phyloP scores from a whole-genome alignment of 2,113 vertebrate species.

The Tragelaphus imberbis region DNA sequence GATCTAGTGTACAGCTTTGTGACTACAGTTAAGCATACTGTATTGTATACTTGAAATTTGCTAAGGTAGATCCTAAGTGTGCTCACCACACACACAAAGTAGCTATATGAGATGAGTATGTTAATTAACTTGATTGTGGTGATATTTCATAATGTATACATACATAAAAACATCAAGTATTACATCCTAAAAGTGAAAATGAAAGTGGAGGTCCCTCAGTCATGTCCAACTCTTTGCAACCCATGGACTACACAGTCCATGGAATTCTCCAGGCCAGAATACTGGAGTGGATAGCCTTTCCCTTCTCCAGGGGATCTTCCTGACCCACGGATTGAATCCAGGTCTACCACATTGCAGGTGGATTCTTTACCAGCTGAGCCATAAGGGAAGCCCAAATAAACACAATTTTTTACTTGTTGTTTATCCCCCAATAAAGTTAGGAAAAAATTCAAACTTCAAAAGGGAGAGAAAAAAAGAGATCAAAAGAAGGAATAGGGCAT shows the following conservation, averaged over 20 bases:
- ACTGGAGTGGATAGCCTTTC: not conserved
- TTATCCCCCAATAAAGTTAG: not conserved
- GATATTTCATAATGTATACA: not conserved
- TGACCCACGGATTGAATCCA: not conserved
- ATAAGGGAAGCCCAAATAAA: not conserved
- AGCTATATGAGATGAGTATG: not conserved
- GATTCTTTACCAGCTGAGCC: not conserved
- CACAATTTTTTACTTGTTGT: not conserved
- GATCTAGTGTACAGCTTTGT: not conserved
- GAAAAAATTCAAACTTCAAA: not conserved
- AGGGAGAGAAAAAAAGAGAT: not conserved
- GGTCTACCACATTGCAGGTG: not conserved
- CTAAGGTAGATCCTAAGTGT: not conserved
- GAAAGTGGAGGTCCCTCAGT: not conserved
- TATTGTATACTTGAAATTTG: not conserved
- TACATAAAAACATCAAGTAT: not conserved
- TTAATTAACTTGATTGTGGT: not conserved
- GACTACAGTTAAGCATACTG: not conserved
- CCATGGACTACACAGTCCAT: not conserved
- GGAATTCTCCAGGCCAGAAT: not conserved
- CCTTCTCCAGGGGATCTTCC: not conserved
- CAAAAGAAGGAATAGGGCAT: not conserved
- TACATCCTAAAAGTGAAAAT: not conserved
- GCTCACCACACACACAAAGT: not conserved
- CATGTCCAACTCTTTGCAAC: accelerated